Evolutionary conservation across 2,888 invertebrate genomes (phyloP).

Genomic region (Mythimna vitellina): DNA sequence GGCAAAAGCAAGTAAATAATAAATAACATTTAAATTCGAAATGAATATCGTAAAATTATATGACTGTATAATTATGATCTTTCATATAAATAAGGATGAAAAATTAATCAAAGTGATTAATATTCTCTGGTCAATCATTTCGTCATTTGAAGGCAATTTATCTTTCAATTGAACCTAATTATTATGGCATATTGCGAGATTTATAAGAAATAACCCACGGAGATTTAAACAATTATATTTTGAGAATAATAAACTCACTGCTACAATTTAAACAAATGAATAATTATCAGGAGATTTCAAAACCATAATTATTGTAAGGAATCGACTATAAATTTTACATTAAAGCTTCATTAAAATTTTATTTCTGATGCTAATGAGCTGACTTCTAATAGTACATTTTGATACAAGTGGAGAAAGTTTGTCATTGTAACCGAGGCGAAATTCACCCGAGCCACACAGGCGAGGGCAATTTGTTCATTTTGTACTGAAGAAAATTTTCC

Average conservation of each 20-base stretch:
- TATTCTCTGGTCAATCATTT: neutral
- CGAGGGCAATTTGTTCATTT: too few species aligned
- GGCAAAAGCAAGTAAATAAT: too few species aligned
- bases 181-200: neutral
- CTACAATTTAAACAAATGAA: conserved; percentile 1
- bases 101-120: neutral
- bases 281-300: neutral
- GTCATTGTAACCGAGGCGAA: too few species aligned
- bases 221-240: neutral
- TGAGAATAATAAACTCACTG: neutral
- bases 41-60: too few species aligned
- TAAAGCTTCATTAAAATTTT: neutral
- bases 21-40: too few species aligned
- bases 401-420: too few species aligned
- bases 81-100: neutral
- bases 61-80: neutral
- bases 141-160: neutral
- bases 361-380: neutral
- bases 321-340: neutral
- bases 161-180: neutral
- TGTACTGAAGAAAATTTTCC: too few species aligned
- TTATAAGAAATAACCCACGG: neutral
- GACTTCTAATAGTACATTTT: too few species aligned
- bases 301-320: neutral
- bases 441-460: too few species aligned